Evolutionary conservation across 2,797 vertebrate species (phyloP).

Genomic region (Gymnothorax javanicus): DNA sequence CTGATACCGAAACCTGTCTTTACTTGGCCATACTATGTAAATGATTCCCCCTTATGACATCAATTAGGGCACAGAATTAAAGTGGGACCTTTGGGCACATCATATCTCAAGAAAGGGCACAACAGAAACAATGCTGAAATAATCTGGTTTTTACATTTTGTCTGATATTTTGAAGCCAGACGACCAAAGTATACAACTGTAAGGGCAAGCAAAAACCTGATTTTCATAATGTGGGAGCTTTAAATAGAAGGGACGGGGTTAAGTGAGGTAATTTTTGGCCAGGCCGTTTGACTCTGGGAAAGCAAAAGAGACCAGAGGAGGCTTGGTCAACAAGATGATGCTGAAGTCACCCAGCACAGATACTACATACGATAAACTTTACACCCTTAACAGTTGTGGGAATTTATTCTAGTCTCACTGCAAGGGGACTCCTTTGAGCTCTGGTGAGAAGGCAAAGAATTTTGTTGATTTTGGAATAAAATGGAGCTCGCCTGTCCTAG

Average conservation of each 20-base stretch:
- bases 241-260: background rate
- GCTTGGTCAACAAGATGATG: background rate
- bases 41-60: too few species aligned
- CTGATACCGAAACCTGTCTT: too few species aligned
- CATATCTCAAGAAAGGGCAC: too few species aligned
- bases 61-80: too few species aligned
- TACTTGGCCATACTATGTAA: background rate
- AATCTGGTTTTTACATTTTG: too few species aligned
- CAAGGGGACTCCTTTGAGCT: constrained; percentile 1
- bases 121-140: too few species aligned
- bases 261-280: background rate
- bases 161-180: too few species aligned
- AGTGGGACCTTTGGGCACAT: too few species aligned
- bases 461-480: constrained; percentile 13
- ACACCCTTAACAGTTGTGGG: background rate
- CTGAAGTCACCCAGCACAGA: background rate
- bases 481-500: background rate
- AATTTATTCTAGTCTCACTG: background rate
- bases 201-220: too few species aligned
- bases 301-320: background rate
- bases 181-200: too few species aligned
- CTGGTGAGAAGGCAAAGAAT: constrained; percentile 11
- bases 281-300: background rate
- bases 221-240: background rate
- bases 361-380: background rate